Percentiles rank a stretch among this genome's conserved stretches.
Evolutionary conservation across 2,113 vertebrate species (phyloP).

Genomic region (Nansenia antarctica): DNA sequence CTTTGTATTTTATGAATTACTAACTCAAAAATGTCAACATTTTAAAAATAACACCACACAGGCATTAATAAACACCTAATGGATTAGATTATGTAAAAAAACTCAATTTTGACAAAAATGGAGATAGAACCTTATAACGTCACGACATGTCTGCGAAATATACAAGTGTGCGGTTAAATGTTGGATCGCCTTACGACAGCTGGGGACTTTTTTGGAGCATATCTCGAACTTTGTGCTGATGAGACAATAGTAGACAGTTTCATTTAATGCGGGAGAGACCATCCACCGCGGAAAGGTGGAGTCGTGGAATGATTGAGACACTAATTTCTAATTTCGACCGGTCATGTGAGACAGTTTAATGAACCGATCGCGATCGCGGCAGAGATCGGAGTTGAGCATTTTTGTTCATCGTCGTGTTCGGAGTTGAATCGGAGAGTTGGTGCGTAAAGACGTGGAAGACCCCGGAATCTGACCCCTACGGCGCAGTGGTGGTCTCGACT

Average conservation of each 20-base stretch:
- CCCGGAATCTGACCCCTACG: constrained; percentile 12
- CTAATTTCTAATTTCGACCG: background rate
- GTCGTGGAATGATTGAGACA: background rate
- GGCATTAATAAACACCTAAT: too few species aligned
- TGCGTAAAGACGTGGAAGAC: background rate
- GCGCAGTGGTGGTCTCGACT: constrained; percentile 71
- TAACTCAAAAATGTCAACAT: too few species aligned
- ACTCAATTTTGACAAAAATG: too few species aligned
- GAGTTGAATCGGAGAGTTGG: background rate
- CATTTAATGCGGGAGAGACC: constrained; percentile 80
- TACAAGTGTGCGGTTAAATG: background rate
- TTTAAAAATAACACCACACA: too few species aligned
- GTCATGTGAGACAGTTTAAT: background rate
- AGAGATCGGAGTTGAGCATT: background rate
- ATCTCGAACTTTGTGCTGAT: constrained; percentile 87
- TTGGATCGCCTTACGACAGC: background rate
- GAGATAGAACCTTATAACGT: too few species aligned
- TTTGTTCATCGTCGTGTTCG: background rate
- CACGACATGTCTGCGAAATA: background rate
- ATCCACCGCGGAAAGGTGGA: constrained; percentile 54
- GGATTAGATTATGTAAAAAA: too few species aligned
- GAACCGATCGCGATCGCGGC: background rate
- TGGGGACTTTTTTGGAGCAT: constrained; percentile 58
- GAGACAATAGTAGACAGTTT: constrained; percentile 87
- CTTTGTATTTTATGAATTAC: too few species aligned